These are phyloP conservation scores for Python bivittatus DNA, from an alignment of 2,113 vertebrate genomes.

Conservation along the genomic window DNA sequence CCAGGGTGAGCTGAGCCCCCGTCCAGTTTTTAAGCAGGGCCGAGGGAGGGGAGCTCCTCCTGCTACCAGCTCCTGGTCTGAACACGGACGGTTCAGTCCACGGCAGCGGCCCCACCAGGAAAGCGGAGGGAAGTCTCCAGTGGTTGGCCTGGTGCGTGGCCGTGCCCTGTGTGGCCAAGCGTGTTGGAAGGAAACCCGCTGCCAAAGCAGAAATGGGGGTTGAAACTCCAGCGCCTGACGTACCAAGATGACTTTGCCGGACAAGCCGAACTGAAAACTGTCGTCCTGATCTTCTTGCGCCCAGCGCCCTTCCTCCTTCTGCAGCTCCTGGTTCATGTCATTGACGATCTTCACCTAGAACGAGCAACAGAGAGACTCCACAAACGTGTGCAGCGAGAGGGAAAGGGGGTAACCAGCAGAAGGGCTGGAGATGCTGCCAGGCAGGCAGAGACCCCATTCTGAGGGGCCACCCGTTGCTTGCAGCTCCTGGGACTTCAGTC, in stretches of 20 bases:
- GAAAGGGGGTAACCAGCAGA: too few relatives aligned
- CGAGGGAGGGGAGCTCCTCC: not conserved
- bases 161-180: not conserved
- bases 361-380: not conserved
- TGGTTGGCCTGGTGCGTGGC: not conserved
- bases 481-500: not conserved
- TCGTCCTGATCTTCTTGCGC: conserved; percentile 61
- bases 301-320: conserved; percentile 76
- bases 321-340: conserved; percentile 74
- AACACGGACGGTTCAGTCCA: not conserved
- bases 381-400: not conserved
- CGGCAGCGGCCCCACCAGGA: too few relatives aligned
- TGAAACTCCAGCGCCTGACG: not conserved
- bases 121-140: not conserved
- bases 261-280: conserved; percentile 72
- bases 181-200: not conserved
- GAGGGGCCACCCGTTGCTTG: not conserved
- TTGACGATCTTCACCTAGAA: conserved; percentile 70
- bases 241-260: conserved; percentile 77
- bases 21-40: not conserved
- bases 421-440: too few relatives aligned
- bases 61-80: not conserved
- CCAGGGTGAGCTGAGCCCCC: not conserved
- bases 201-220: not conserved
- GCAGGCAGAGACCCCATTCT: too few relatives aligned